Percentiles rank a stretch among this genome's conserved stretches.
Evolutionary conservation across 2,797 vertebrate species (phyloP).

Genomic region (Xenentodon cancila): DNA sequence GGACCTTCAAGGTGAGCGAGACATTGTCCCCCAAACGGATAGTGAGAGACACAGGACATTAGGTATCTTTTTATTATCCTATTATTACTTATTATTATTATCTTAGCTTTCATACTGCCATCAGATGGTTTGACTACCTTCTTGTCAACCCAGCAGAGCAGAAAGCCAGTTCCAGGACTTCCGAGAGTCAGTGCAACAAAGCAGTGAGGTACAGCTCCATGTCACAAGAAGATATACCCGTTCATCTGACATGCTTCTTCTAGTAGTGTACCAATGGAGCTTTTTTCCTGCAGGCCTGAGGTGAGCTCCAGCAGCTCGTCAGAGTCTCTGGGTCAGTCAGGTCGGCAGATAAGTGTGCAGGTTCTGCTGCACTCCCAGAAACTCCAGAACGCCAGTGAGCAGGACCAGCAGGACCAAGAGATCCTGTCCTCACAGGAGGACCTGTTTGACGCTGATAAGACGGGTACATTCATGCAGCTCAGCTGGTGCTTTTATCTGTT

Average conservation of each 20-base stretch:
- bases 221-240: not conserved
- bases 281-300: conserved; percentile 65
- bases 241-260: accelerated
- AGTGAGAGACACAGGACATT: conserved; percentile 34
- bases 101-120: not conserved
- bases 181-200: conserved; percentile 53
- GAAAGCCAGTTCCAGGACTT: conserved; percentile 37
- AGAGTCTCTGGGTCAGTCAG: conserved; percentile 52
- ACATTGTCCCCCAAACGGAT: conserved; percentile 33
- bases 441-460: conserved; percentile 85
- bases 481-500: no score
- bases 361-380: conserved; percentile 75
- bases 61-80: conserved; percentile 21
- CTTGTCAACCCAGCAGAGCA: conserved; percentile 54
- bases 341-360: conserved; percentile 66
- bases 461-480: conserved; percentile 50
- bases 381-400: conserved; percentile 56
- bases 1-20: conserved; percentile 75
- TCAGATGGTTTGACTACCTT: not conserved
- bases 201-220: conserved; percentile 60
- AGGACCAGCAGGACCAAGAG: conserved; percentile 71
- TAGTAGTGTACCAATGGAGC: not conserved
- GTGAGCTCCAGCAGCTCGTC: conserved; percentile 79
- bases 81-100: not conserved
- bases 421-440: conserved; percentile 91